Base-by-base conservation (phyloP, 2,113 vertebrate species). In the Hypomesus transpacificus region DNA sequence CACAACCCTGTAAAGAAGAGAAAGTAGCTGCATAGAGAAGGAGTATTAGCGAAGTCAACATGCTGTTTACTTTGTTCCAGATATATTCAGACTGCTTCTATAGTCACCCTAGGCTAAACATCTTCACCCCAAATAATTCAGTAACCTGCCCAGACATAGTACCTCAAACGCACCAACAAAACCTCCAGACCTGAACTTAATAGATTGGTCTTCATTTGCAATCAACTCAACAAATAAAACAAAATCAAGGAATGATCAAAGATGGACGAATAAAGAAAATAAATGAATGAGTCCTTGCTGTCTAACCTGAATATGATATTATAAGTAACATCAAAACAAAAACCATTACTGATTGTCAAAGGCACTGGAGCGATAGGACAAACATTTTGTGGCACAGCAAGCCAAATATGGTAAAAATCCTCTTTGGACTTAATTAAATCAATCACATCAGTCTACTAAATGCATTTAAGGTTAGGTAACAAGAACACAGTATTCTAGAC, bases 281-380 rank as follows among this genome's bases (percentile, higher is more conserved):
- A 21, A 1, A 3, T 39, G 3, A 22, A 28, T 39, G n/a, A 50
- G 8, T 31, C 34, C 4, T 60, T 17, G 18, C 65, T 16, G 26
- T 61, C 34, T 69, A 69, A 39, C 63, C 1, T 22, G 20, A 59
- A 26, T 26, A 26, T 61, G 59, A 61, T 26, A 16, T 28, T 31
- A 63, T 59, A 22, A 59, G 6, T 14, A 59, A 65, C n/a, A 39
- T 16, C 57, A 13, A 59, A 39, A 39, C 16, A 50, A 75, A 60
- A 68, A n/a, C 70, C 63, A 5, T 71, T 31, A 57, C 65, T 66
- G 83, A 84, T 84, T 84, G 83, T 84, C 83, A 74, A 63, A 86
- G 74, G 86, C 86, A 83, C 77, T 21, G 1, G 28, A 66, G 9
- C 50, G 3, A 69, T 62, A 66, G 60, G 14, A 21, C 21, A 73